Conservation (phyloP, 2,113 vertebrate genomes). For the Tetrao urogallus region DNA sequence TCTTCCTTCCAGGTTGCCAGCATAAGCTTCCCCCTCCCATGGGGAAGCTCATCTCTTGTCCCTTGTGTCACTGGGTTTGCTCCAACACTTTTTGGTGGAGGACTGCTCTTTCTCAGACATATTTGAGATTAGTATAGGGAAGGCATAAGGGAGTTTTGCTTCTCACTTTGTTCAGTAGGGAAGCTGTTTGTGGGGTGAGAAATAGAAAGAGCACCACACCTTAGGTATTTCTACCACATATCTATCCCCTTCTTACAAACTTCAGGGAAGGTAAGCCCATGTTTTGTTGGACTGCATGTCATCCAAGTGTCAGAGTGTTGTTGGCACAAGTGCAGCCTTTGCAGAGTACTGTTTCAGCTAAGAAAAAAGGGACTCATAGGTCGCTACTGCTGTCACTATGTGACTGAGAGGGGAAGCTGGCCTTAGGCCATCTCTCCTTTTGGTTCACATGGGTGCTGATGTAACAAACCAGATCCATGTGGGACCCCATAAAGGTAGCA, state of each 20-base stretch:
- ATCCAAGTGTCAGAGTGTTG: accelerated
- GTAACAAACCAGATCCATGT: not conserved
- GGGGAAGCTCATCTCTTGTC: not conserved
- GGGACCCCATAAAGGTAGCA: not conserved
- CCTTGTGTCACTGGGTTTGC: not conserved
- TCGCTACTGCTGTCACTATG: not conserved
- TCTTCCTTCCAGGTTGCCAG: not conserved
- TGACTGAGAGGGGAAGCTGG: not conserved
- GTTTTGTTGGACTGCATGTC: not conserved
- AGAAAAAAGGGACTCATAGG: not conserved
- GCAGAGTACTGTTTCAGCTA: not conserved
- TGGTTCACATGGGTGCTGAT: accelerated
- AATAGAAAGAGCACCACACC: not conserved
- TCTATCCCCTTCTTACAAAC: not conserved
- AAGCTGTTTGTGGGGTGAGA: not conserved
- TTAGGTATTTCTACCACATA: not conserved
- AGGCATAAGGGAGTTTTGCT: not conserved
- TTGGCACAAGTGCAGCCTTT: not conserved
- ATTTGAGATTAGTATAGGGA: not conserved
- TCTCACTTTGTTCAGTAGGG: not conserved
- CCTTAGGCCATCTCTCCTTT: not conserved
- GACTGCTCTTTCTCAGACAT: not conserved
- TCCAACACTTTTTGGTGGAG: not conserved
- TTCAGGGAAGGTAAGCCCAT: not conserved
- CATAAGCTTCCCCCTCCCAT: not conserved